Evolutionary conservation across 1,140 invertebrate species (phyloP).

Genomic region (Scylla paramamosain): DNA sequence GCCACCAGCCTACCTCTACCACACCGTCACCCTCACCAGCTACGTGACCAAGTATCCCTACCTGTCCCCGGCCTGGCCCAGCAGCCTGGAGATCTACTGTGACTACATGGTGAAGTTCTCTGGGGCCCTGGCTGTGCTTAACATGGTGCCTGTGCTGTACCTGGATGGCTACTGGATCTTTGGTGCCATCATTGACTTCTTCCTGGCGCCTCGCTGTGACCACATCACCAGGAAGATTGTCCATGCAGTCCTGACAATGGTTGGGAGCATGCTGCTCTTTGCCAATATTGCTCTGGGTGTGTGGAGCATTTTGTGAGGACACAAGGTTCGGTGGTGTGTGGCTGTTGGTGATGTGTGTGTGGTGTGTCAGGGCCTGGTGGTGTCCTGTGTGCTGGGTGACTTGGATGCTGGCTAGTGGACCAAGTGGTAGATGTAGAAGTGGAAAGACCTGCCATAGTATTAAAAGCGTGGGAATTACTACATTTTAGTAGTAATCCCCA

Average conservation of each 20-base stretch:
- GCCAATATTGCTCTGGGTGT: slow-evolving; percentile 62
- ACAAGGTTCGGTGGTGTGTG: not conserved
- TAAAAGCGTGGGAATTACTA: no score
- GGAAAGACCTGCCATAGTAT: not conserved
- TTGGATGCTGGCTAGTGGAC: not conserved
- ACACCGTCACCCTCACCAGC: slow-evolving; percentile 87
- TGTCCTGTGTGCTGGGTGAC: not conserved
- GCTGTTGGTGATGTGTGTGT: not conserved
- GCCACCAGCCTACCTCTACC: slow-evolving; percentile 87
- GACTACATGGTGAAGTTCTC: slow-evolving; percentile 92
- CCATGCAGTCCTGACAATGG: slow-evolving; percentile 45
- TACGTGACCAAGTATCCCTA: slow-evolving; percentile 89
- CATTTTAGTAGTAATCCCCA: no score
- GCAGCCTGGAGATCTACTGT: slow-evolving; percentile 85
- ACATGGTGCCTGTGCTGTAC: slow-evolving; percentile 95
- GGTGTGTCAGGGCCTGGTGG: not conserved
- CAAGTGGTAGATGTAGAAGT: not conserved
- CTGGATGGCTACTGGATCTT: slow-evolving; percentile 95
- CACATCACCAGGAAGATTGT: slow-evolving; percentile 57
- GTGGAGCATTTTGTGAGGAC: slow-evolving; percentile 55
- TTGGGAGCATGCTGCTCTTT: slow-evolving; percentile 59
- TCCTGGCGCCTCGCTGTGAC: slow-evolving; percentile 81
- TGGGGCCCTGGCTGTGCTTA: slow-evolving; percentile 92
- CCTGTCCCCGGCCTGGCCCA: slow-evolving; percentile 86
- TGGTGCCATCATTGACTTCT: slow-evolving; percentile 82